Evolutionary conservation across 2,797 vertebrate species (phyloP).

Genomic region (Pogoniulus pusillus): DNA sequence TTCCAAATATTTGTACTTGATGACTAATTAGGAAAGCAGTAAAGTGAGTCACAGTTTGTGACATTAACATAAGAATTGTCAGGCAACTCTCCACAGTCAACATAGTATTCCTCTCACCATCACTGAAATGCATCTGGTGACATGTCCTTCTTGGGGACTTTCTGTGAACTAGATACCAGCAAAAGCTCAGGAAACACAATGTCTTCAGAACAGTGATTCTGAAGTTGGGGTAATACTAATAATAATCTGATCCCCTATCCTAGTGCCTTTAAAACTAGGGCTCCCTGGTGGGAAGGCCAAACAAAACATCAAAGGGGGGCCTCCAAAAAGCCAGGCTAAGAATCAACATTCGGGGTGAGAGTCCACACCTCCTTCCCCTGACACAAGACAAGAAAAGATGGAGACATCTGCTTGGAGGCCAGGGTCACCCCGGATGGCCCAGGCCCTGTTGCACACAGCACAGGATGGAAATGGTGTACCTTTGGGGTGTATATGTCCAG

Average conservation of each 20-base stretch:
- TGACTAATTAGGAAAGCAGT: not conserved
- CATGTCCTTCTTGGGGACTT: not conserved
- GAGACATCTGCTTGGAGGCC: constrained; percentile 59
- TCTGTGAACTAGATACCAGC: constrained; percentile 9
- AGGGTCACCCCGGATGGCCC: constrained; percentile 34
- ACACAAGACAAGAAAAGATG: constrained; percentile 65
- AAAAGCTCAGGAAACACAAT: not conserved
- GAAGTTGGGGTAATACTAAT: constrained; percentile 24
- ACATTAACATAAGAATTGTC: not conserved
- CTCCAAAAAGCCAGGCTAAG: not conserved
- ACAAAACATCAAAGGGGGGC: constrained; percentile 56
- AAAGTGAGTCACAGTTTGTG: not conserved
- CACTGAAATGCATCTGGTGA: not conserved
- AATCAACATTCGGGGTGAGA: constrained; percentile 29
- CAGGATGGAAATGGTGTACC: not conserved
- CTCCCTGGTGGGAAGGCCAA: constrained; percentile 26
- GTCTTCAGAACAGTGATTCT: constrained; percentile 3
- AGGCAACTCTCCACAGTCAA: not conserved
- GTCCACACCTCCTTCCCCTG: constrained; percentile 43
- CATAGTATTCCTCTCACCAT: not conserved
- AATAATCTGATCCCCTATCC: constrained; percentile 36
- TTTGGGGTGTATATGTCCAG: not conserved
- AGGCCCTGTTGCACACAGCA: not conserved
- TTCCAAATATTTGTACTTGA: not conserved
- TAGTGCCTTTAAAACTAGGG: constrained; percentile 38